Conservation (phyloP, 2,888 invertebrate species). For the Calliphora vomitoria region DNA sequence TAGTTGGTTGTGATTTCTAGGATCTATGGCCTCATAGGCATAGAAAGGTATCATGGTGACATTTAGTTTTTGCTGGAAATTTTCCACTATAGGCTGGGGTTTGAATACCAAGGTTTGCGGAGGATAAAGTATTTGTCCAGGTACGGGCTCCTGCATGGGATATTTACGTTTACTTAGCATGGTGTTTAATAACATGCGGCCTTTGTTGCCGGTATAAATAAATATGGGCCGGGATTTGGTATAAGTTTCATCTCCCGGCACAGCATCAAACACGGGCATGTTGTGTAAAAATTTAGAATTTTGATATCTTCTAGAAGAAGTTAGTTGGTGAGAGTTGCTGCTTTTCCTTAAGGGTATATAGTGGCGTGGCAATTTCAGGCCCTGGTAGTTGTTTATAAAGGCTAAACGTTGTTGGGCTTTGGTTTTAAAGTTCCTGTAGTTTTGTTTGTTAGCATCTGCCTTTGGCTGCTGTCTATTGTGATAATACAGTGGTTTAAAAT, state of each 20-base stretch:
- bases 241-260: slow-evolving; percentile 75
- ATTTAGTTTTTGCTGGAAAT: slow-evolving; percentile 76
- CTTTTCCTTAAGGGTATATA: slow-evolving; percentile 72
- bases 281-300: slow-evolving; percentile 64
- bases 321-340: background rate
- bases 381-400: slow-evolving; percentile 16
- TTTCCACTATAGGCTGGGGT: slow-evolving; percentile 79
- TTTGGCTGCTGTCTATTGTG: slow-evolving; percentile 8
- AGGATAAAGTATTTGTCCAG: slow-evolving; percentile 82
- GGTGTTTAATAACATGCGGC: slow-evolving; percentile 81
- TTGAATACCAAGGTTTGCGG: slow-evolving; percentile 81
- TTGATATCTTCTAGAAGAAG: slow-evolving; percentile 51
- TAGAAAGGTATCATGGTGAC: slow-evolving; percentile 83
- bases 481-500: background rate
- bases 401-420: slow-evolving; percentile 42
- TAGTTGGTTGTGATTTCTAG: slow-evolving; percentile 52
- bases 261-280: slow-evolving; percentile 78
- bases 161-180: slow-evolving; percentile 80
- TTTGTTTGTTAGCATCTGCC: background rate
- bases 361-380: slow-evolving; percentile 76
- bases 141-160: slow-evolving; percentile 83
- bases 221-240: slow-evolving; percentile 76
- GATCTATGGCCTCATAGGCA: slow-evolving; percentile 81
- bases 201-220: slow-evolving; percentile 80
- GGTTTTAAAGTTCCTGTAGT: slow-evolving; percentile 24